A percentile compares a stretch with the other conserved stretches of the same genome.
phyloP scores from a whole-genome alignment of 1,140 invertebrate species.

The Calephelis nemesis region DNA sequence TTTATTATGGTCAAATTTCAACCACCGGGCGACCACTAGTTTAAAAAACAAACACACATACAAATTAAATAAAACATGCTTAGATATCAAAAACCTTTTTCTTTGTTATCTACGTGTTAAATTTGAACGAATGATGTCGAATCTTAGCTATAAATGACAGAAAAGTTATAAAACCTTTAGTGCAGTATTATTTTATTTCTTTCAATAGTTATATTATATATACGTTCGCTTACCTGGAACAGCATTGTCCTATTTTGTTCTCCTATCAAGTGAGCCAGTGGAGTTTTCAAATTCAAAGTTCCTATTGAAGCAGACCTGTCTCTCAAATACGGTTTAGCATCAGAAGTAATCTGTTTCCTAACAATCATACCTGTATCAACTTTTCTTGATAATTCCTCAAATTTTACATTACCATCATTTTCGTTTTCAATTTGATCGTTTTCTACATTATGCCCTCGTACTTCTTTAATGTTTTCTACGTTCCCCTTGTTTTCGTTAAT shows the following conservation, averaged over 20 bases:
- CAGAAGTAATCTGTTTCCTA: conserved; percentile 45
- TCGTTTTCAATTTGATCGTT: background rate
- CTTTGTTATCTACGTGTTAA: too few species aligned
- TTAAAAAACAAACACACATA: too few species aligned
- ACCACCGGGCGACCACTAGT: too few species aligned
- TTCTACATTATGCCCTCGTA: background rate
- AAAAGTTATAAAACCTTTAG: too few species aligned
- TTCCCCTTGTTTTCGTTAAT: background rate
- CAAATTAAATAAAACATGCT: too few species aligned
- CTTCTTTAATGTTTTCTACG: background rate
- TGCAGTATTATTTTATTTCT: too few species aligned
- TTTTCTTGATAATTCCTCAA: conserved; percentile 46
- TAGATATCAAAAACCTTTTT: too few species aligned
- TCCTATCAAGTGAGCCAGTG: conserved; percentile 73
- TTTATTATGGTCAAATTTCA: too few species aligned
- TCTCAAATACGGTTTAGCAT: conserved; percentile 70
- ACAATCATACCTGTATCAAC: conserved; percentile 26
- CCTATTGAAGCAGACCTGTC: conserved; percentile 81
- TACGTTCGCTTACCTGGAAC: conserved; percentile 83
- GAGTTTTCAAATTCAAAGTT: conserved; percentile 77
- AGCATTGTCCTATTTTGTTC: conserved; percentile 96
- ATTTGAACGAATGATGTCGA: too few species aligned
- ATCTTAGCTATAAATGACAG: too few species aligned
- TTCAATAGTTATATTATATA: too few species aligned
- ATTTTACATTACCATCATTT: conserved; percentile 34